Evolutionary conservation across 2,113 vertebrate genomes (phyloP).

Genomic region (Nyctereutes procyonoides): DNA sequence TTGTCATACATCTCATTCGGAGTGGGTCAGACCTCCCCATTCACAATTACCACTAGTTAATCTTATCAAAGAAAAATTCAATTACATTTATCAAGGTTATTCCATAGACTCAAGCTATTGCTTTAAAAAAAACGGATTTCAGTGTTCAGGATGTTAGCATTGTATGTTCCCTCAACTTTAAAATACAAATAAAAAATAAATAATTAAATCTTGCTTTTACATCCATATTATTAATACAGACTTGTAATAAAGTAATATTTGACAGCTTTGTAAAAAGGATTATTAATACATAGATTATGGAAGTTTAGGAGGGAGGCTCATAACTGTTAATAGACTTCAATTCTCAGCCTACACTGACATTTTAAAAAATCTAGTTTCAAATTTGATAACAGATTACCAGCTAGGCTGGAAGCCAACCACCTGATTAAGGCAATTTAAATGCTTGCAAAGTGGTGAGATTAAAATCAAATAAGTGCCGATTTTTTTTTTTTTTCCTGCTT

Average conservation of each 20-base stretch:
- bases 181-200: conserved; percentile 85
- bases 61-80: conserved; percentile 98
- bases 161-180: conserved; percentile 57
- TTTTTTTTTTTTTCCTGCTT: conserved; percentile 89
- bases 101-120: conserved; percentile 91
- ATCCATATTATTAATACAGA: conserved; percentile 85
- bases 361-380: conserved; percentile 97
- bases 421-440: conserved; percentile 99
- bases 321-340: conserved; percentile 96
- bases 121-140: conserved; percentile 85
- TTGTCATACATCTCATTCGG: conserved; percentile 92
- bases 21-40: conserved; percentile 89
- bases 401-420: conserved; percentile 93
- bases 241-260: conserved; percentile 91
- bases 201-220: conserved; percentile 89
- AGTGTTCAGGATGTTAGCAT: conserved; percentile 87
- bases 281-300: conserved; percentile 94
- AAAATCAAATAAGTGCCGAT: conserved; percentile 97
- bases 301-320: conserved; percentile 92
- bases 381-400: conserved; percentile 98
- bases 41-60: conserved; percentile 96
- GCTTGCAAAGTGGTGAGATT: conserved; percentile 98
- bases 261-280: conserved; percentile 92
- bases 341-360: conserved; percentile 96
- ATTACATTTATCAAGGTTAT: conserved; percentile 99